A percentile compares a stretch with the other conserved stretches of the same genome.
phyloP scores from a whole-genome alignment of 2,113 vertebrate species.

The Myotis lucifugus region DNA sequence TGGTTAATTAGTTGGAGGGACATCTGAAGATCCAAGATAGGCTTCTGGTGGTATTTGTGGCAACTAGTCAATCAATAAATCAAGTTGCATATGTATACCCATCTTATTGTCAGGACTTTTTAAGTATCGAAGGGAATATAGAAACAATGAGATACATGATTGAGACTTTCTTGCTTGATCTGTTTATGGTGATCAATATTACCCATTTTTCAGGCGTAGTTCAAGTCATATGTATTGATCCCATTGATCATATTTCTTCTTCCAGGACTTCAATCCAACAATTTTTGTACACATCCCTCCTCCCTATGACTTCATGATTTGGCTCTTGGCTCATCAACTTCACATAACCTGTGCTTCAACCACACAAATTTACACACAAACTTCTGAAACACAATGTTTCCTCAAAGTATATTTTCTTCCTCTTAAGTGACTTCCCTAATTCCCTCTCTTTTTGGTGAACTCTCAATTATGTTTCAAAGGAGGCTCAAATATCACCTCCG shows the following conservation, averaged over 20 bases:
- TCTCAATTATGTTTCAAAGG: conserved; percentile 18
- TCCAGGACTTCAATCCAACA: not conserved
- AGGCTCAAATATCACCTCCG: not conserved
- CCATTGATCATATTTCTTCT: not conserved
- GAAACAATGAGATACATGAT: not conserved
- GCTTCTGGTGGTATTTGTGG: not conserved
- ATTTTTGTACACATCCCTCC: not conserved
- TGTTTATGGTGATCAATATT: not conserved
- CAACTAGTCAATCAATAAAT: not conserved
- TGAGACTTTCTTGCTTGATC: not conserved
- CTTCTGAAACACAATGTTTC: not conserved
- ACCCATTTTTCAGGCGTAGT: not conserved
- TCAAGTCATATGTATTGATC: not conserved
- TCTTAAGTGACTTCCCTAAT: not conserved
- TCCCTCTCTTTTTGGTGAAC: not conserved
- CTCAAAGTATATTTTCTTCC: not conserved
- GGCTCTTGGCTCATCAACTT: not conserved
- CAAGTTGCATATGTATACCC: not conserved
- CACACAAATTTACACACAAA: not conserved
- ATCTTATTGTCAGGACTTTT: not conserved
- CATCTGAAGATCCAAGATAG: not conserved
- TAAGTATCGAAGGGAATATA: not conserved
- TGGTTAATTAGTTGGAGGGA: not conserved
- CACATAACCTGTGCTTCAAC: not conserved
- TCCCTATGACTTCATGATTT: not conserved